Conservation (phyloP, 2,888 invertebrate species). For the Hanleya hanleyi region DNA sequence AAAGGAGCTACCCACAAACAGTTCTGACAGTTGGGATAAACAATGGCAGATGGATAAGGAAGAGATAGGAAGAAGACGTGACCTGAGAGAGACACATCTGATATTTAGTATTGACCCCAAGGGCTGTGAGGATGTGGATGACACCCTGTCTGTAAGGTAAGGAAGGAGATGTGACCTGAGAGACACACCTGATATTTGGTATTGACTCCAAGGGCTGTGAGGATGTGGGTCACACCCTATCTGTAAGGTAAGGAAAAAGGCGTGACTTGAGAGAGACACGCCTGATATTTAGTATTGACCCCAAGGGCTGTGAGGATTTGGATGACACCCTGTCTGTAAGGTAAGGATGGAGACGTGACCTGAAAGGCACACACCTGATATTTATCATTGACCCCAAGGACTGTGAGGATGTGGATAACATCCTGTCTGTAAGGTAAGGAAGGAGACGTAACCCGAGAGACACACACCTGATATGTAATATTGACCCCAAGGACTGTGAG, state of each 20-base stretch:
- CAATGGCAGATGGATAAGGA: constrained; percentile 60
- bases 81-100: constrained; percentile 67
- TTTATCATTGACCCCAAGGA: constrained; percentile 73
- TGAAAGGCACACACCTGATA: constrained; percentile 66
- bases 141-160: constrained; percentile 68
- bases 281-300: constrained; percentile 72
- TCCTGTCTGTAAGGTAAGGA: constrained; percentile 65
- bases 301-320: constrained; percentile 73
- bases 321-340: constrained; percentile 71
- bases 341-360: constrained; percentile 60
- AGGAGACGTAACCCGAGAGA: constrained; percentile 62
- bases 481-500: constrained; percentile 73
- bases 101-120: constrained; percentile 73
- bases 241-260: constrained; percentile 61
- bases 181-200: constrained; percentile 69
- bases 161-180: constrained; percentile 63
- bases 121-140: constrained; percentile 73
- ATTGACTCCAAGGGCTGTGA: constrained; percentile 73
- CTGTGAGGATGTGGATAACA: constrained; percentile 73
- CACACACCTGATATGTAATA: constrained; percentile 69
- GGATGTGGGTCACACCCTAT: constrained; percentile 72
- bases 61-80: constrained; percentile 53
- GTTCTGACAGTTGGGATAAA: constrained; percentile 48
- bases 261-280: constrained; percentile 66
- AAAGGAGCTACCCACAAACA: constrained; percentile 63